phyloP scores from a whole-genome alignment of 2,888 invertebrate genomes.

The Drosophila atripex region DNA sequence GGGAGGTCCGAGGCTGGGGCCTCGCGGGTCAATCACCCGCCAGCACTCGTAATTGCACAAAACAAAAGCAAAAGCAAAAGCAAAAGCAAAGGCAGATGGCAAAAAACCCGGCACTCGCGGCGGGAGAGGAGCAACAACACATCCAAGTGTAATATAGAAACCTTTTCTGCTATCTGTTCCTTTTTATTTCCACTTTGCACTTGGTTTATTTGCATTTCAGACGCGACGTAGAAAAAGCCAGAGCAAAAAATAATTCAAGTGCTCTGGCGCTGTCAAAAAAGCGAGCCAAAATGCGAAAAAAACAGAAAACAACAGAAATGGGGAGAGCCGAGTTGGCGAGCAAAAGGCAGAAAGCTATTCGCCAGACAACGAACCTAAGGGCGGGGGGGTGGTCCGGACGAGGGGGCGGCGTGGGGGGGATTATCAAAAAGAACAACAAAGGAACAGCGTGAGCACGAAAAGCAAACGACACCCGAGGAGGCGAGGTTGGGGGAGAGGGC shows the following conservation, averaged over 20 bases:
- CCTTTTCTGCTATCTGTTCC: slow-evolving; percentile 30
- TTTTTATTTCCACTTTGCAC: slow-evolving; percentile 11
- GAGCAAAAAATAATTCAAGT: slow-evolving; percentile 36
- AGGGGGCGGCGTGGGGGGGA: slow-evolving; percentile 10
- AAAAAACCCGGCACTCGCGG: slow-evolving; percentile 13
- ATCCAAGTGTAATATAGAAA: slow-evolving; percentile 44
- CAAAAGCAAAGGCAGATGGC: too few species aligned
- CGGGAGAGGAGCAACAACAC: slow-evolving; percentile 22
- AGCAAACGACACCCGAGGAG: slow-evolving; percentile 9
- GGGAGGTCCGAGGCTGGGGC: slow-evolving; percentile 15
- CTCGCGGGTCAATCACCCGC: slow-evolving; percentile 67
- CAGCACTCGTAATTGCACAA: slow-evolving; percentile 58
- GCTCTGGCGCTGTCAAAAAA: slow-evolving; percentile 13
- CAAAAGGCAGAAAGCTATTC: slow-evolving; percentile 46
- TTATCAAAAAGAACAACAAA: slow-evolving; percentile 28
- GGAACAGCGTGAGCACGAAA: slow-evolving; percentile 16
- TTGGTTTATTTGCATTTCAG: slow-evolving; percentile 43
- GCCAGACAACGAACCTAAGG: slow-evolving; percentile 28
- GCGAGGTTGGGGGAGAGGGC: background rate
- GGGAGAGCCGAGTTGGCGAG: slow-evolving; percentile 34
- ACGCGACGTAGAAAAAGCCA: slow-evolving; percentile 33
- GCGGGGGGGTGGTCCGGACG: slow-evolving; percentile 7
- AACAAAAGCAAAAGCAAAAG: slow-evolving; percentile 6
- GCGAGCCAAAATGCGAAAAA: background rate
- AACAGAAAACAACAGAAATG: background rate